Evolutionary conservation across 2,888 invertebrate genomes (phyloP).

Genomic region (Acleris emargana): DNA sequence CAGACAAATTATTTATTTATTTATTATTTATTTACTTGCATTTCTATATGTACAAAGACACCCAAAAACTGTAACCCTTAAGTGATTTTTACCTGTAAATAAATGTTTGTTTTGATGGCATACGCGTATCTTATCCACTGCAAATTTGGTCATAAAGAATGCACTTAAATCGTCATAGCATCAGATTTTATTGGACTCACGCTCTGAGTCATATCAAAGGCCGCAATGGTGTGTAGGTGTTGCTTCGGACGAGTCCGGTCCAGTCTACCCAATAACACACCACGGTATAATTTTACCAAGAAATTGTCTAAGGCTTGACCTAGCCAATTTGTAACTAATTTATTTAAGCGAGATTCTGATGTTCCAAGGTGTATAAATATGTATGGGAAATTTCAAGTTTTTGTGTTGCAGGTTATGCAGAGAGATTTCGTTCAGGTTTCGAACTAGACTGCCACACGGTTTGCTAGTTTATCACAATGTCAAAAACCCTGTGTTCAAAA

Average conservation of each 20-base stretch:
- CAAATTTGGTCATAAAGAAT: background rate
- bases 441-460: constrained; percentile 94
- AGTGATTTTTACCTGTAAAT: background rate
- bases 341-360: no score
- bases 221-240: background rate
- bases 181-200: background rate
- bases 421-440: constrained; percentile 94
- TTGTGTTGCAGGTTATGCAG: constrained; percentile 88
- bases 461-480: constrained; percentile 95
- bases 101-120: background rate
- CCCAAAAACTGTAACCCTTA: no score
- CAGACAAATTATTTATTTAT: no score
- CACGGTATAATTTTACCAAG: no score
- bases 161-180: background rate
- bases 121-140: no score
- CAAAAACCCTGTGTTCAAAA: constrained; percentile 91
- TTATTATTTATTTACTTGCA: no score
- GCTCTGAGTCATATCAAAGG: background rate
- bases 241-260: background rate
- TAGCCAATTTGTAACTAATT: no score
- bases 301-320: no score
- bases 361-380: no score
- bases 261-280: background rate
- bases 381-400: no score
- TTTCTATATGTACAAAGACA: no score